Evolutionary conservation across 2,113 vertebrate species (phyloP).

Genomic region (Caretta caretta): DNA sequence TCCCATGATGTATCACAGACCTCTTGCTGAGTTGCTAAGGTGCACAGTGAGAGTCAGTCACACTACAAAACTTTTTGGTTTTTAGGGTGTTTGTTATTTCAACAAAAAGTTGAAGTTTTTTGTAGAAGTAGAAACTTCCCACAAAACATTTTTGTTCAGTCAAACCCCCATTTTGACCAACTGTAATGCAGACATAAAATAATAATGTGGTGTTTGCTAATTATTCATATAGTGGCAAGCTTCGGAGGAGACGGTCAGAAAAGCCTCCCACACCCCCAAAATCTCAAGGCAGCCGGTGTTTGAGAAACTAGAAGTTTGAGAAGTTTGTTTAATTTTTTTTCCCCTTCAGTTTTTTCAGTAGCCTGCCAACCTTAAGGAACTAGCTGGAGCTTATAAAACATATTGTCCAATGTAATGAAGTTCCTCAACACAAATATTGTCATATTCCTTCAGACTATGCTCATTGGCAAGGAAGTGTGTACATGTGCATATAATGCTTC

Average conservation of each 20-base stretch:
- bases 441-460: not conserved
- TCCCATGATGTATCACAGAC: not conserved
- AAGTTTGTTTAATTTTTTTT: not conserved
- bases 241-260: not conserved
- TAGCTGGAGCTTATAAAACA: not conserved
- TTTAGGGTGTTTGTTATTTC: not conserved
- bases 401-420: not conserved
- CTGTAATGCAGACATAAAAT: not conserved
- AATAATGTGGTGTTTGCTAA: not conserved
- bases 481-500: not conserved
- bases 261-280: not conserved
- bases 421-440: not conserved
- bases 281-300: not conserved
- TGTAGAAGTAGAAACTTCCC: not conserved
- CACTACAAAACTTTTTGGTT: not conserved
- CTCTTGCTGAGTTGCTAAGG: not conserved
- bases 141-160: not conserved
- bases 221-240: not conserved
- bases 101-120: not conserved
- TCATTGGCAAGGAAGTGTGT: not conserved
- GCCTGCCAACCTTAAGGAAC: not conserved
- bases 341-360: not conserved
- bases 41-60: not conserved
- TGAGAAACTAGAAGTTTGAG: not conserved
- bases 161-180: not conserved